Percentiles rank a stretch among this genome's conserved stretches.
Conservation (phyloP, 2,113 vertebrate genomes). For the Microtus oregoni region DNA sequence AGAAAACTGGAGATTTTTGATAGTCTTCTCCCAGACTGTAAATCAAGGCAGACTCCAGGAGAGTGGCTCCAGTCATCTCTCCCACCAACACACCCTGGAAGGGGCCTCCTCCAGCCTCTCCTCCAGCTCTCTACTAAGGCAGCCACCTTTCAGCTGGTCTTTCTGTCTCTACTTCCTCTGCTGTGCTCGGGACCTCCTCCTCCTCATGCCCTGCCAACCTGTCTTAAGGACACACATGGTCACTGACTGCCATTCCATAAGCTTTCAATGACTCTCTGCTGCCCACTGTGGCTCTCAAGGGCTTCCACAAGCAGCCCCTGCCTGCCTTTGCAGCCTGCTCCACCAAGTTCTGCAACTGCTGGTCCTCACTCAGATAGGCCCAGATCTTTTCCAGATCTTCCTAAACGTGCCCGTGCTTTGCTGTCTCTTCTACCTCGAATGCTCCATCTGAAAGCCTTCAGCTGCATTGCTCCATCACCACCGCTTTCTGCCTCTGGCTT, state of each 20-base stretch:
- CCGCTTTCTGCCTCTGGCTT: not conserved
- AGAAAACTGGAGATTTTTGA: not conserved
- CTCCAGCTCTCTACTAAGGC: not conserved
- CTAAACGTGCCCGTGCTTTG: not conserved
- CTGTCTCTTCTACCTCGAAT: not conserved
- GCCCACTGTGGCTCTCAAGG: not conserved
- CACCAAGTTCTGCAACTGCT: not conserved
- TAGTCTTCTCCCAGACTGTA: not conserved
- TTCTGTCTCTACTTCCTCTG: not conserved
- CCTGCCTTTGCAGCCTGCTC: not conserved
- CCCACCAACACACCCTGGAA: not conserved
- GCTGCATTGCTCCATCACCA: not conserved
- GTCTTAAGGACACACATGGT: not conserved
- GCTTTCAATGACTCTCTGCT: not conserved
- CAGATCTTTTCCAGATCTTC: not conserved
- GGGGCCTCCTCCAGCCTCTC: not conserved
- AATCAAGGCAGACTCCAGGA: not conserved
- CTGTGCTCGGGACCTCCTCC: not conserved
- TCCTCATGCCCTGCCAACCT: not conserved
- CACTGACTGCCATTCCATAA: slow-evolving; percentile 11
- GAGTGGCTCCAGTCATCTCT: not conserved
- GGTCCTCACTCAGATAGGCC: not conserved
- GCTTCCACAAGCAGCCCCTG: not conserved
- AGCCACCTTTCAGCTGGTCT: not conserved
- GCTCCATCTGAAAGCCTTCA: not conserved